phyloP scores from a whole-genome alignment of 1,140 invertebrate species.

The Zophobas atratus region DNA sequence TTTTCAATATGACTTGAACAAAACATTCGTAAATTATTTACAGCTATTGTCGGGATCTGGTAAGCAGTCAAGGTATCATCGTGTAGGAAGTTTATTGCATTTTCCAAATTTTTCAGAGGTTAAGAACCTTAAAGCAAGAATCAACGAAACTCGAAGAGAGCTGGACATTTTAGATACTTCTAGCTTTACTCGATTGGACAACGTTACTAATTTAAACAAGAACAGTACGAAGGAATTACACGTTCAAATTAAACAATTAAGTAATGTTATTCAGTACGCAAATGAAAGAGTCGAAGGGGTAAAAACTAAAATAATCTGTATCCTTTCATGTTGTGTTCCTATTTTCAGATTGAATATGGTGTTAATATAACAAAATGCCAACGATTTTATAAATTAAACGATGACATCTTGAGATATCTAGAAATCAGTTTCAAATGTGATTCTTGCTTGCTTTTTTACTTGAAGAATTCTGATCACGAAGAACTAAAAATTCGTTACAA shows the following conservation, averaged over 20 bases:
- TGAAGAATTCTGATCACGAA: constrained; percentile 44
- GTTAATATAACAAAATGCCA: constrained; percentile 76
- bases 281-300: constrained; percentile 77
- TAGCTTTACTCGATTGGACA: neutral
- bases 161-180: constrained; percentile 45
- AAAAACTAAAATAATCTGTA: neutral
- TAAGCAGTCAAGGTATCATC: no score
- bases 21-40: constrained; percentile 60
- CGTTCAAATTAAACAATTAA: constrained; percentile 66
- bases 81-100: no score
- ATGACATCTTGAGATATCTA: constrained; percentile 53
- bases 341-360: constrained; percentile 57
- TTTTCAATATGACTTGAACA: constrained; percentile 68
- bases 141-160: constrained; percentile 65
- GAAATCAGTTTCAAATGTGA: constrained; percentile 57
- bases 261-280: constrained; percentile 83
- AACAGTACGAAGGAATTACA: constrained; percentile 26
- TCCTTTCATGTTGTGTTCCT: neutral
- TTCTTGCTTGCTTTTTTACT: constrained; percentile 50
- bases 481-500: neutral
- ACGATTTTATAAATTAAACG: constrained; percentile 77
- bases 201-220: constrained; percentile 12
- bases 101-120: constrained; percentile 63
- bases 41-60: constrained; percentile 6
- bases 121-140: constrained; percentile 68